Conservation (phyloP, 2,797 vertebrate genomes). For the Artibeus jamaicensis region DNA sequence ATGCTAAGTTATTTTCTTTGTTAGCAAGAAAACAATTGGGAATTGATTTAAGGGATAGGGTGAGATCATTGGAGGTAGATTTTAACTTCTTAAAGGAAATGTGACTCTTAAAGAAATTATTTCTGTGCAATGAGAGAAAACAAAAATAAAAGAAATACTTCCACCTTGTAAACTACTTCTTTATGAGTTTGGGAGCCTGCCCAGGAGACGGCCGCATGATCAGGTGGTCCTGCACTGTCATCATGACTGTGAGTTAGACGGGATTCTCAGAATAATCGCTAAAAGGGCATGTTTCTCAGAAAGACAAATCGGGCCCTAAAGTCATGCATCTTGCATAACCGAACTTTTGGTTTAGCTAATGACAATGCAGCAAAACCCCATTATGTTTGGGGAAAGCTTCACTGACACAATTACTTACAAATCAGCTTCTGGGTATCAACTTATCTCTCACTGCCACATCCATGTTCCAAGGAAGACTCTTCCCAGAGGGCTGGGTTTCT, state of each 20-base stretch:
- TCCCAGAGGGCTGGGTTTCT: background rate
- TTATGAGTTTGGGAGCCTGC: background rate
- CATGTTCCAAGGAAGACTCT: background rate
- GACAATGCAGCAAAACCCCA: background rate
- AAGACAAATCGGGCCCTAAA: background rate
- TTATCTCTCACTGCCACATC: background rate
- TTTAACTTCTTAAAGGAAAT: background rate
- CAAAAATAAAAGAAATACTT: background rate
- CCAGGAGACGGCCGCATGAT: background rate
- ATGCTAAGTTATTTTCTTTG: background rate
- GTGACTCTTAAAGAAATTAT: conserved; percentile 4
- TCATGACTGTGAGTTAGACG: background rate
- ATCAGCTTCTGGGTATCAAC: background rate
- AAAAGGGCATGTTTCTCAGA: background rate
- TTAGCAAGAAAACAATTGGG: background rate
- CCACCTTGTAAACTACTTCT: background rate
- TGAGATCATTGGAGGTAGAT: background rate
- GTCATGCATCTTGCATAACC: background rate
- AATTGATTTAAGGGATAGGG: background rate
- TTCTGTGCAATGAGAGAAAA: background rate
- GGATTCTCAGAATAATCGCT: background rate
- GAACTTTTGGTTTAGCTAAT: background rate
- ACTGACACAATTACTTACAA: background rate
- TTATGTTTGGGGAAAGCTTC: background rate
- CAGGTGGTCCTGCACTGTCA: background rate